These are phyloP conservation scores for Theonella swinhoei DNA, from an alignment of 37 sponge, comb jelly and placozoan species.

Conservation along the genomic window DNA sequence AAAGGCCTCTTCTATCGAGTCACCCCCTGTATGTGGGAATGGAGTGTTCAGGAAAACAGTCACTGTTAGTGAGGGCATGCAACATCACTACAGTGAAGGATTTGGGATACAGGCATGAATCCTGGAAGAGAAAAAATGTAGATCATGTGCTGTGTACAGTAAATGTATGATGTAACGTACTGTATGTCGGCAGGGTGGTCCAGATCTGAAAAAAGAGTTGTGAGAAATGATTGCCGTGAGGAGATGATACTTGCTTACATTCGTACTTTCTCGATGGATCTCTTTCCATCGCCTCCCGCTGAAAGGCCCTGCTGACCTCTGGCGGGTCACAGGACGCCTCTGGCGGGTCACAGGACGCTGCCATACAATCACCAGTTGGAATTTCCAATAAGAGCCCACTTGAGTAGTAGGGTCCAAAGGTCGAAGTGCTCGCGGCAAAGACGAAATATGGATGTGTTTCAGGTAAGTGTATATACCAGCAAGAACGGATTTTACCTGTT, in stretches of 20 bases:
- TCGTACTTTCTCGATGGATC: conserved; percentile 58
- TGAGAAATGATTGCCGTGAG: not conserved
- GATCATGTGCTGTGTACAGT: not conserved
- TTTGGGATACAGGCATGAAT: conserved; percentile 78
- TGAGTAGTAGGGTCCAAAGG: too few relatives aligned
- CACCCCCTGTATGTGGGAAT: conserved; percentile 77
- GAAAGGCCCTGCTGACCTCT: conserved; percentile 49
- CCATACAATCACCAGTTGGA: too few relatives aligned
- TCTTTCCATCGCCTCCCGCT: not conserved
- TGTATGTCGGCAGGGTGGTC: conserved; percentile 95
- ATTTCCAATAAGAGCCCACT: too few relatives aligned
- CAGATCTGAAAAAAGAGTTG: conserved; percentile 47
- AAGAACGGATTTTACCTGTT: too few relatives aligned
- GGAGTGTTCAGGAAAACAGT: not conserved
- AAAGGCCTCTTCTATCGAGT: conserved; percentile 73
- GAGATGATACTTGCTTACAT: conserved; percentile 35
- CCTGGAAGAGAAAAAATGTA: conserved; percentile 20
- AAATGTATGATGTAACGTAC: conserved; percentile 38
- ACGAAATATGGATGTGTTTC: too few relatives aligned
- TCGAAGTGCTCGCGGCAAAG: too few relatives aligned
- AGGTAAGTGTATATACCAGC: too few relatives aligned
- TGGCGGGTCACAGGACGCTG: too few relatives aligned
- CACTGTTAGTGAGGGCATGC: too few relatives aligned
- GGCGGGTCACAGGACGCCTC: conserved; percentile 55
- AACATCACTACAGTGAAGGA: too few relatives aligned